phyloP scores from a whole-genome alignment of 1,140 invertebrate genomes.

The Drosophila neocordata region DNA sequence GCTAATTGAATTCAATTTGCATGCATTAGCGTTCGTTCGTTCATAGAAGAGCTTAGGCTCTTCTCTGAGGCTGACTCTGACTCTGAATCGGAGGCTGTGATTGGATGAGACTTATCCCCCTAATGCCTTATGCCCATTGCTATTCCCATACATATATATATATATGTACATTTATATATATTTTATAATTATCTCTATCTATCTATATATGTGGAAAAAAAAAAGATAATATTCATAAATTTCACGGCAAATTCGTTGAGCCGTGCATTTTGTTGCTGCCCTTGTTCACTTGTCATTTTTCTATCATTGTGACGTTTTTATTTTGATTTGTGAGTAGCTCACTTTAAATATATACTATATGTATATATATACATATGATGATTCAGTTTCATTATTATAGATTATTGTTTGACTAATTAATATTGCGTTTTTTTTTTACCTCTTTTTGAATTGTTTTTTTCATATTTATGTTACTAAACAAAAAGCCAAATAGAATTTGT shows the following conservation, averaged over 20 bases:
- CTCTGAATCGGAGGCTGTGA: slow-evolving; percentile 1
- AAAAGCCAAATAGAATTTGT: not conserved
- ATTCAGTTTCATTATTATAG: slow-evolving; percentile 7
- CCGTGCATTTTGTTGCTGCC: slow-evolving; percentile 13
- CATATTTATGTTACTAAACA: slow-evolving; percentile 1
- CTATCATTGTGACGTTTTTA: slow-evolving; percentile 13
- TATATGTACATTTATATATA: not conserved
- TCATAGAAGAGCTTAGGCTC: slow-evolving; percentile 13
- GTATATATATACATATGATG: not conserved
- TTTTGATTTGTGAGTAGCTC: not conserved
- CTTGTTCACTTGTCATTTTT: slow-evolving; percentile 4
- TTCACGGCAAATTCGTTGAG: slow-evolving; percentile 20
- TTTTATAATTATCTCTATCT: slow-evolving; percentile 17
- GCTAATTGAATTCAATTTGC: slow-evolving; percentile 29
- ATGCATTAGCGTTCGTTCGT: slow-evolving; percentile 28
- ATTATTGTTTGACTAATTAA: not conserved
- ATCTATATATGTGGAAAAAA: not conserved
- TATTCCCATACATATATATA: not conserved
- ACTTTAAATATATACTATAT: not conserved
- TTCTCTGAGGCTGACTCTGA: slow-evolving; percentile 11
- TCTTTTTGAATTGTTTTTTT: no score
- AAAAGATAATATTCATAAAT: slow-evolving; percentile 3
- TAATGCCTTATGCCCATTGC: not conserved
- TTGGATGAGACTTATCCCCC: not conserved
- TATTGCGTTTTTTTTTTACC: no score